Evolutionary conservation across 2,888 invertebrate genomes (phyloP).

Genomic region (Heliconius aoede): DNA sequence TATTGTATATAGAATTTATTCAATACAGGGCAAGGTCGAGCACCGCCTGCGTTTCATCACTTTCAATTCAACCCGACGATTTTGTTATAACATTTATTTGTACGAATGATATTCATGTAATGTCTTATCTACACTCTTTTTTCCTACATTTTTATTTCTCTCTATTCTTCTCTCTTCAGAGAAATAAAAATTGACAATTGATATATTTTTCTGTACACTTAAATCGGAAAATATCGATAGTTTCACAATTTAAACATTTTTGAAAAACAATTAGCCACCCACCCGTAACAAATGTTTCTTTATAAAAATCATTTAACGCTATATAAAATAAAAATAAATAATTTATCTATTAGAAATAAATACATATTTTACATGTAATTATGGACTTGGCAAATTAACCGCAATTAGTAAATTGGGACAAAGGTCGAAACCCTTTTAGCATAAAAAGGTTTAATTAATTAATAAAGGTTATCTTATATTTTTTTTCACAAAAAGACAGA

Average conservation of each 20-base stretch:
- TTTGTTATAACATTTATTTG: neutral
- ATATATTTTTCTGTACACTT: neutral
- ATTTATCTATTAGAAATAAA: neutral
- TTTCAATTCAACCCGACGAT: conserved; percentile 2
- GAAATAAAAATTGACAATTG: neutral
- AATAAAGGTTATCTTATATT: too few relatives aligned
- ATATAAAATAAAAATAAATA: too few relatives aligned
- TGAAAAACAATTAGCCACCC: too few relatives aligned
- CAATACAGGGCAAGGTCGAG: conserved; percentile 5
- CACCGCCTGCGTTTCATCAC: conserved; percentile 9
- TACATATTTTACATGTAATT: neutral
- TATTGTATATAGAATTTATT: neutral
- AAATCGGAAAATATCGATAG: too few relatives aligned
- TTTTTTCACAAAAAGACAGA: neutral
- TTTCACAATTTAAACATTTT: too few relatives aligned
- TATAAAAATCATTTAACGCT: too few relatives aligned
- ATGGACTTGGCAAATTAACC: conserved; percentile 1
- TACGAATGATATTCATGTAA: neutral
- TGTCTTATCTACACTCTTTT: neutral
- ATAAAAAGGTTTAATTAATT: conserved; percentile 8
- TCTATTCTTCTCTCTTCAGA: too few relatives aligned
- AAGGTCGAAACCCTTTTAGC: conserved; percentile 17
- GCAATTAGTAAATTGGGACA: conserved; percentile 17
- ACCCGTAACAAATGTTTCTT: too few relatives aligned
- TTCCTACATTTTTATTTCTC: too few relatives aligned